A percentile compares a stretch with the other conserved stretches of the same genome.
These are phyloP conservation scores for Periphyllus acericola DNA, from an alignment of 2,888 invertebrate species.

Conservation along the genomic window DNA sequence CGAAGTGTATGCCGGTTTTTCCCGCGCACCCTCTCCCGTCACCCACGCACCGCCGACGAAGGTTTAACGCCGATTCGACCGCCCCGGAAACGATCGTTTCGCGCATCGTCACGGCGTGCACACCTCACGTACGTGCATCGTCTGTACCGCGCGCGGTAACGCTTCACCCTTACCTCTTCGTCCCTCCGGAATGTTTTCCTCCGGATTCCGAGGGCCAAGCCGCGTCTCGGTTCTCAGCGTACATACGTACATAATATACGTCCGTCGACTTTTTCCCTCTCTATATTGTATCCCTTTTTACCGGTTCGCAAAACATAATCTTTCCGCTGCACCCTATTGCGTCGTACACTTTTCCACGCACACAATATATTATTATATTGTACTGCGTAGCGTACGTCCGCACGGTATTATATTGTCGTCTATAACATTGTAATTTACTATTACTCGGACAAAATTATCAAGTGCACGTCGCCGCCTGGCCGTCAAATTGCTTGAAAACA, in stretches of 20 bases:
- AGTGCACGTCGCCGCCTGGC: no score
- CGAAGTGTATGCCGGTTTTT: no score
- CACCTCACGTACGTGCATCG: not conserved
- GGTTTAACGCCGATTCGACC: conserved; percentile 17
- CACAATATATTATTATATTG: no score
- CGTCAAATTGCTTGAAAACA: no score
- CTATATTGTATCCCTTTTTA: no score
- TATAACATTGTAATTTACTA: no score
- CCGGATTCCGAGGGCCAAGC: not conserved
- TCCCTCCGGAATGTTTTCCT: not conserved
- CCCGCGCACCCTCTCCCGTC: not conserved
- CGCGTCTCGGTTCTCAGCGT: not conserved
- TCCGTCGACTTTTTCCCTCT: not conserved
- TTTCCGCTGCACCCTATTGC: no score
- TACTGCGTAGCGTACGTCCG: no score
- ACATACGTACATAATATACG: not conserved
- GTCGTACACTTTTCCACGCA: no score
- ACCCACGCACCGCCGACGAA: not conserved
- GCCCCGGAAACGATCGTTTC: conserved; percentile 38
- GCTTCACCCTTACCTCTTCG: not conserved
- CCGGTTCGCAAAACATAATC: no score
- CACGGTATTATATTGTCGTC: no score
- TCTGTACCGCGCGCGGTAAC: not conserved
- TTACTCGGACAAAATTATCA: no score
- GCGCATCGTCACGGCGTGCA: not conserved